Conservation (phyloP, 1,140 invertebrate species). For the Aethina tumida region DNA sequence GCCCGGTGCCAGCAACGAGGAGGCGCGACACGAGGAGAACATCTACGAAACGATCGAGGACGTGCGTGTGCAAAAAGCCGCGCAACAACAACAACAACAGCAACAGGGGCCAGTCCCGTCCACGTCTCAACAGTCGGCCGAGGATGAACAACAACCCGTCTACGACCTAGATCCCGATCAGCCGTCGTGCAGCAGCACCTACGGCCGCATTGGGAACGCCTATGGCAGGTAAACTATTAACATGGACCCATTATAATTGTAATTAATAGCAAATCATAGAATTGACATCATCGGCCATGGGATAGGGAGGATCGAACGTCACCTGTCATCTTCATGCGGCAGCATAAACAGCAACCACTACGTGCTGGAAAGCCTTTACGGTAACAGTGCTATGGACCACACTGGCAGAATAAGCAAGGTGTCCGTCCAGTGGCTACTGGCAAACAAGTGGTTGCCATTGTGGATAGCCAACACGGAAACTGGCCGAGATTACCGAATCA, state of each 20-base stretch:
- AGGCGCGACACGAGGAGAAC: conserved; percentile 42
- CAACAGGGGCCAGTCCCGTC: conserved; percentile 14
- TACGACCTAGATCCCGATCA: conserved; percentile 23
- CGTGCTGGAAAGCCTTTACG: conserved; percentile 29
- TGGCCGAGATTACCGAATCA: conserved; percentile 45
- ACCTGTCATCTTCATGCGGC: conserved; percentile 46
- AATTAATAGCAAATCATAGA: too few relatives aligned
- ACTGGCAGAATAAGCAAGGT: conserved; percentile 42
- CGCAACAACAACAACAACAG: conserved; percentile 9
- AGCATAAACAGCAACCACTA: conserved; percentile 41
- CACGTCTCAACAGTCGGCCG: conserved; percentile 8
- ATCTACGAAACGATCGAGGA: conserved; percentile 46
- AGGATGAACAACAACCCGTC: conserved; percentile 17
- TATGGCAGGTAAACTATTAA: too few relatives aligned
- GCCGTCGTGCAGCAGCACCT: conserved; percentile 32
- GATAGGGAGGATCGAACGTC: conserved; percentile 45
- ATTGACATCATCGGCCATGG: conserved; percentile 43
- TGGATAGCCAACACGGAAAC: conserved; percentile 43
- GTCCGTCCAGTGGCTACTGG: conserved; percentile 45
- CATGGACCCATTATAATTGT: too few relatives aligned
- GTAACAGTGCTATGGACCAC: conserved; percentile 25
- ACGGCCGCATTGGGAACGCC: conserved; percentile 37
- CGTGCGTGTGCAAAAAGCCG: conserved; percentile 29
- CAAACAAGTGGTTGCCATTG: conserved; percentile 47
- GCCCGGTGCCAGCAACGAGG: conserved; percentile 34